These are phyloP conservation scores for Brenthis ino DNA, from an alignment of 2,888 invertebrate species.

Conservation along the genomic window DNA sequence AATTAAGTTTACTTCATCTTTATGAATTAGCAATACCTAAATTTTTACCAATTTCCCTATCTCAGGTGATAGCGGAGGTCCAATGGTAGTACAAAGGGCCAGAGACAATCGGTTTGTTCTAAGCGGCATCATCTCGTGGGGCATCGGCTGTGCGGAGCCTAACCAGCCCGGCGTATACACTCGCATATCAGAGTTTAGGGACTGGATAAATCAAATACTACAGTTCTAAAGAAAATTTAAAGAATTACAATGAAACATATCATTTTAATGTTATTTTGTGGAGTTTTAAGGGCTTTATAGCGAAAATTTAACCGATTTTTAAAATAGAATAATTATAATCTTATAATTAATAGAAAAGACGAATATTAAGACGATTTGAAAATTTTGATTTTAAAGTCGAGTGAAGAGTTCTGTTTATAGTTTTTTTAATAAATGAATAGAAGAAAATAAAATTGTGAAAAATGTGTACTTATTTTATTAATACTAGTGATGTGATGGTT, in stretches of 20 bases:
- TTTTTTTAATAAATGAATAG: no score
- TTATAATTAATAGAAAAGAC: no score
- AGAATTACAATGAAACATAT: neutral
- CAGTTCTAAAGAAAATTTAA: conserved; percentile 15
- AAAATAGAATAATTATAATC: no score
- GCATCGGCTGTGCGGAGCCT: conserved; percentile 93
- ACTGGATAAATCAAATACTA: conserved; percentile 96
- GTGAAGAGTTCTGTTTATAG: no score
- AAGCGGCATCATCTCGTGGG: conserved; percentile 96
- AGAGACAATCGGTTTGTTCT: conserved; percentile 90
- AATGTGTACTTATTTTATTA: no score
- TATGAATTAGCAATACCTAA: neutral
- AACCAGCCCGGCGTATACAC: conserved; percentile 97
- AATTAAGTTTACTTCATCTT: neutral
- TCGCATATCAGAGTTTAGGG: conserved; percentile 94
- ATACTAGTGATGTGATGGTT: no score
- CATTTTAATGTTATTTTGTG: conserved; percentile 7
- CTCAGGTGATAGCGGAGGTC: conserved; percentile 95
- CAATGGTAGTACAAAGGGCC: conserved; percentile 92
- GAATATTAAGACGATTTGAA: no score
- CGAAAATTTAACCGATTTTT: neutral
- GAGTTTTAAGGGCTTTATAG: neutral
- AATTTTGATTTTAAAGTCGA: no score
- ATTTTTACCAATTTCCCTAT: no score
- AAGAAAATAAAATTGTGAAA: no score